A percentile compares a stretch with the other conserved stretches of the same genome.
phyloP scores from a whole-genome alignment of 2,888 invertebrate genomes.

The Ochlodes sylvanus region DNA sequence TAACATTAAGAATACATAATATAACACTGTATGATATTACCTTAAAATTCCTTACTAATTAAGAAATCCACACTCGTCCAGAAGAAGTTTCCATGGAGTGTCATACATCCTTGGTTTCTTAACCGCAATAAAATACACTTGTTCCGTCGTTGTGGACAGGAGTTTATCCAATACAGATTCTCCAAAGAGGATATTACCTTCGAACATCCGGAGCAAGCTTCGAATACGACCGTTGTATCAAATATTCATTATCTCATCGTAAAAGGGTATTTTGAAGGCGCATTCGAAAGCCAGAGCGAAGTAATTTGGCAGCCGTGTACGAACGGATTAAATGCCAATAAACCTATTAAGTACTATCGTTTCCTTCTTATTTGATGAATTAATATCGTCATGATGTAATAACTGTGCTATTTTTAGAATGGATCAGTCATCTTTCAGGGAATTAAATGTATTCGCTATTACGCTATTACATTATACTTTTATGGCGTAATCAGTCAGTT shows the following conservation, averaged over 20 bases:
- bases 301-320: conserved; percentile 63
- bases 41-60: too few relatives aligned
- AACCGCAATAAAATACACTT: too few relatives aligned
- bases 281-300: conserved; percentile 47
- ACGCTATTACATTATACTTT: too few relatives aligned
- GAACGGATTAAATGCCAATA: conserved; percentile 56
- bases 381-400: conserved; percentile 18
- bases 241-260: conserved; percentile 77
- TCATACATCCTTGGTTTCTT: too few relatives aligned
- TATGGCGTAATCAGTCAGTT: too few relatives aligned
- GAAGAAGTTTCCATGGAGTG: too few relatives aligned
- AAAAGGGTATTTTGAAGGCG: conserved; percentile 57
- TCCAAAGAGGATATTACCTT: conserved; percentile 14
- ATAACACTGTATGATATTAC: too few relatives aligned
- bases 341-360: conserved; percentile 48
- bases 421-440: conserved; percentile 37
- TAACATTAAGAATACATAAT: too few relatives aligned
- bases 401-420: conserved; percentile 37
- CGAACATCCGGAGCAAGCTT: conserved; percentile 49
- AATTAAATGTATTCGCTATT: too few relatives aligned
- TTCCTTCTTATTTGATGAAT: conserved; percentile 44
- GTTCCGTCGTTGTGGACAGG: too few relatives aligned
- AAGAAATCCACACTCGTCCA: too few relatives aligned
- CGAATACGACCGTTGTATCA: conserved; percentile 72
- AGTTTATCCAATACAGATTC: conserved; percentile 4